Evolutionary conservation across 2,113 vertebrate genomes (phyloP).

Genomic region (Carlito syrichta): DNA sequence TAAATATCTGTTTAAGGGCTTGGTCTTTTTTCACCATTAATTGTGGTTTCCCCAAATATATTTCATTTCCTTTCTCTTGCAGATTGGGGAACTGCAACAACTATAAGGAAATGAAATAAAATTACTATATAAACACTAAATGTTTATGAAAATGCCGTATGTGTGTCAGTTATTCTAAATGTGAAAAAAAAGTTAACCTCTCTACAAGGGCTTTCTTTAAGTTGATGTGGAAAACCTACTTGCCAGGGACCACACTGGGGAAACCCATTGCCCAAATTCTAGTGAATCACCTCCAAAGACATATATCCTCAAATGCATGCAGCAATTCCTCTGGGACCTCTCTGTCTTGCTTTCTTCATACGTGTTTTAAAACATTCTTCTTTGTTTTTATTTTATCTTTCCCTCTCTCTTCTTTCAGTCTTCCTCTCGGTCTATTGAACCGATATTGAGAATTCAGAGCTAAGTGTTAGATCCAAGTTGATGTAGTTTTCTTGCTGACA

Average conservation of each 20-base stretch:
- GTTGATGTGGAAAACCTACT: background rate
- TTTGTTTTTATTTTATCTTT: background rate
- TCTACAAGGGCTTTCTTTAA: background rate
- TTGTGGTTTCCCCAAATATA: background rate
- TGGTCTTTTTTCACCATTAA: background rate
- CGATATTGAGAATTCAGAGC: background rate
- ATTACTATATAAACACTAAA: background rate
- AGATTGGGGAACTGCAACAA: background rate
- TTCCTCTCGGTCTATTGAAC: background rate
- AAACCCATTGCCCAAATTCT: background rate
- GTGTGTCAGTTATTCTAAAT: background rate
- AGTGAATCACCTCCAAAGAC: background rate
- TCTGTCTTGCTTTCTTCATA: background rate
- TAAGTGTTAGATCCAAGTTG: background rate
- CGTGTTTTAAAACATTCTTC: background rate
- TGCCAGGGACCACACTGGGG: background rate
- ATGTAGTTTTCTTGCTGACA: background rate
- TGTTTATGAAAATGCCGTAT: background rate
- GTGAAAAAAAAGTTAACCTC: background rate
- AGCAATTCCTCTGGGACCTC: background rate
- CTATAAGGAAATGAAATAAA: slow-evolving; percentile 12
- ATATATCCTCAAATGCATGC: background rate
- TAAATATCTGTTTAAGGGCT: background rate
- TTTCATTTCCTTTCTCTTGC: background rate
- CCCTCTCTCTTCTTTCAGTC: no score